phyloP scores from a whole-genome alignment of 2,113 vertebrate species.

The Pelecanoides urinatrix region DNA sequence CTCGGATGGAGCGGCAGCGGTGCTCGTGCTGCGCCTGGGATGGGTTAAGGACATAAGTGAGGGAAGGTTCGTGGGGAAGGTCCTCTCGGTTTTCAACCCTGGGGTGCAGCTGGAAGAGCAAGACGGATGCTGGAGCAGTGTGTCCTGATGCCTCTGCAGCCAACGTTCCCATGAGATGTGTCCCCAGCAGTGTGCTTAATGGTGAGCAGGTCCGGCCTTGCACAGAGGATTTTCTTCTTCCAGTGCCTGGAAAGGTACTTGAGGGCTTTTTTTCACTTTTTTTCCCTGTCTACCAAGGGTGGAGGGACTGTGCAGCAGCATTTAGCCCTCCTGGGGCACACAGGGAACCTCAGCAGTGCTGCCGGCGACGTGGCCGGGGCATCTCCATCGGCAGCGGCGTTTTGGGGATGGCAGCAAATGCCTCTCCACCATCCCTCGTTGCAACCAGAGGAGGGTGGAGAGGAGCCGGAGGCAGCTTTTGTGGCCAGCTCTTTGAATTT shows the following conservation, averaged over 20 bases:
- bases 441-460: constrained; percentile 2
- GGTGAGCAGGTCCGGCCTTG: background rate
- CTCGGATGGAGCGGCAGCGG: background rate
- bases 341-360: background rate
- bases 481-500: background rate
- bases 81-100: background rate
- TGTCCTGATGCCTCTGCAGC: background rate
- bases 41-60: background rate
- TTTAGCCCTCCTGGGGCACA: background rate
- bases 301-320: accelerated
- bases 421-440: background rate
- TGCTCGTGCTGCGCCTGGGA: background rate
- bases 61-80: background rate
- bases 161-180: accelerated
- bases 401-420: background rate
- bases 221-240: background rate
- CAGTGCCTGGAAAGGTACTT: background rate
- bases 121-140: accelerated
- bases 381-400: background rate
- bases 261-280: background rate
- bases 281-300: background rate
- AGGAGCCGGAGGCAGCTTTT: background rate
- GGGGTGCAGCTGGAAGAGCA: background rate
- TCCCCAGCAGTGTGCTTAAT: background rate
- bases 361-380: accelerated